Conservation (phyloP, 2,888 invertebrate species). For the Apantesis nais region DNA sequence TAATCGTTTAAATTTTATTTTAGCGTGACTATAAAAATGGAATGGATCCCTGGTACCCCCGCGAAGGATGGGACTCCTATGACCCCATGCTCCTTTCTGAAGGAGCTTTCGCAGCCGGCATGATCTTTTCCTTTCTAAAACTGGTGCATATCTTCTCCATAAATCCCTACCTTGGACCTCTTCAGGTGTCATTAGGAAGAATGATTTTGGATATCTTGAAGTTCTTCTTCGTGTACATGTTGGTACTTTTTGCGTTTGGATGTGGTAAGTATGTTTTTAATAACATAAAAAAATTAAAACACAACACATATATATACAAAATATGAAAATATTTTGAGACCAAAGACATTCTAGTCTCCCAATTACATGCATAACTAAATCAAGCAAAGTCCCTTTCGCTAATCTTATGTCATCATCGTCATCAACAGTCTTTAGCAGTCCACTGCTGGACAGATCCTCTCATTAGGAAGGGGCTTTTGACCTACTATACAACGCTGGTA, state of each 20-base stretch:
- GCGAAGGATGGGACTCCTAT: slow-evolving; percentile 97
- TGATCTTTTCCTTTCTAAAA: slow-evolving; percentile 98
- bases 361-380: no score
- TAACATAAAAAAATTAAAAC: not conserved
- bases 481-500: no score
- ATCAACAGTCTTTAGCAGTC: no score
- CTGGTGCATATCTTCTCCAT: slow-evolving; percentile 98
- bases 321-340: no score
- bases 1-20: slow-evolving; percentile 18
- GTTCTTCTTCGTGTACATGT: slow-evolving; percentile 97
- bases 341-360: no score
- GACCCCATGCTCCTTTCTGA: slow-evolving; percentile 98
- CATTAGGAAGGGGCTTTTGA: no score
- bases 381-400: no score
- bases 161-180: slow-evolving; percentile 97
- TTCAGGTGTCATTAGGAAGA: slow-evolving; percentile 96
- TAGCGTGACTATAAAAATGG: slow-evolving; percentile 90
- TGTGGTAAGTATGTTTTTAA: slow-evolving; percentile 89
- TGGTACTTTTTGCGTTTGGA: slow-evolving; percentile 97
- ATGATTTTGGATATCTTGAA: slow-evolving; percentile 98
- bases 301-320: no score
- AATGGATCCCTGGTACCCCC: slow-evolving; percentile 92
- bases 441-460: no score
- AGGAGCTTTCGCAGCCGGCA: slow-evolving; percentile 97
- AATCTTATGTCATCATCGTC: no score